phyloP scores from a whole-genome alignment of 2,113 vertebrate genomes.

The Trematomus loennbergii region DNA sequence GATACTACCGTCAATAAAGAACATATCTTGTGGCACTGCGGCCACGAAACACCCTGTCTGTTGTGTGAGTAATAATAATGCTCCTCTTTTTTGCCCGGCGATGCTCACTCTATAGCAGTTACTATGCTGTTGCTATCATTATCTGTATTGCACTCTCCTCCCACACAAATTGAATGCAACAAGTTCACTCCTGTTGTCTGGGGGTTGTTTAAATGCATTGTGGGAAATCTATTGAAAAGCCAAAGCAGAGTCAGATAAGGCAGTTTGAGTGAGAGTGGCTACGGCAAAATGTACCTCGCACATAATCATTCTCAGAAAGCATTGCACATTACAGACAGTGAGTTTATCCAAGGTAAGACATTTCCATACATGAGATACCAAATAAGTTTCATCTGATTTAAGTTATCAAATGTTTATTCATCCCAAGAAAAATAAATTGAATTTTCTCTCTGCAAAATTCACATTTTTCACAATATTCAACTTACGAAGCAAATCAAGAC shows the following conservation, averaged over 20 bases:
- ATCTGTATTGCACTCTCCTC: constrained; percentile 32
- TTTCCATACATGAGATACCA: background rate
- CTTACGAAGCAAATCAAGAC: background rate
- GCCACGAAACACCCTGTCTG: constrained; percentile 12
- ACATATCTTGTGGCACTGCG: constrained; percentile 17
- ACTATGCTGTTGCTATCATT: constrained; percentile 46
- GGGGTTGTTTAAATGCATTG: constrained; percentile 21
- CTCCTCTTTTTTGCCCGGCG: constrained; percentile 24
- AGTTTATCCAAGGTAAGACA: background rate
- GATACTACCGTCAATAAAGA: background rate
- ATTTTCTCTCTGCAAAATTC: background rate
- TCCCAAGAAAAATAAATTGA: too few species aligned
- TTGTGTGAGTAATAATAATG: constrained; percentile 16
- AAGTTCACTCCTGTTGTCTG: constrained; percentile 45
- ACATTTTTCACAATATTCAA: background rate
- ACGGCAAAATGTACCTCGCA: background rate
- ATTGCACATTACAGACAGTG: background rate
- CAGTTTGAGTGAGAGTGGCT: background rate
- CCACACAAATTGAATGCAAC: constrained; percentile 47
- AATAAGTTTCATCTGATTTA: constrained; percentile 3
- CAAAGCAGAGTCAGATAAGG: constrained; percentile 8
- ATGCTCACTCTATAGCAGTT: constrained; percentile 28
- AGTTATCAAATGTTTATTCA: background rate
- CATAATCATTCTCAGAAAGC: background rate
- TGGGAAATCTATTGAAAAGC: constrained; percentile 33